Percentiles rank a stretch among this genome's conserved stretches.
Evolutionary conservation across 1,140 invertebrate species (phyloP).

Genomic region (Drosophila nigromelanica): DNA sequence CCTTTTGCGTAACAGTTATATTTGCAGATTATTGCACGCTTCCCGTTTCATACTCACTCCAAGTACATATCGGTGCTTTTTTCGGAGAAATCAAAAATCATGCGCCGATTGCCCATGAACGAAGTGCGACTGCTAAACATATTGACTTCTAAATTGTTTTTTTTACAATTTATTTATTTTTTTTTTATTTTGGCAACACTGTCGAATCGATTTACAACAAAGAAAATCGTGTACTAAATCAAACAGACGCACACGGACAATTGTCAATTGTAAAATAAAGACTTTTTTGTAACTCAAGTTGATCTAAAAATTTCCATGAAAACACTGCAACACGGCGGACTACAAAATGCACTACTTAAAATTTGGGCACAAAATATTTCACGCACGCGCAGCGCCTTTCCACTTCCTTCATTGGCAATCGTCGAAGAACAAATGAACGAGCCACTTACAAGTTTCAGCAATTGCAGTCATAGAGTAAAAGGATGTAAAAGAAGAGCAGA

Average conservation of each 20-base stretch:
- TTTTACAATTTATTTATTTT: constrained; percentile 27
- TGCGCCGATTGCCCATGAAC: constrained; percentile 75
- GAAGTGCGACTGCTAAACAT: constrained; percentile 73
- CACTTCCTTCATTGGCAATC: constrained; percentile 62
- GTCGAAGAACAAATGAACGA: constrained; percentile 73
- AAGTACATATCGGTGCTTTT: constrained; percentile 68
- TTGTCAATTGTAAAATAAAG: constrained; percentile 51
- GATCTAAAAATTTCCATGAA: constrained; percentile 62
- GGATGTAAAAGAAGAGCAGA: background rate
- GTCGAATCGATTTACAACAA: constrained; percentile 62
- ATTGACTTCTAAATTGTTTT: constrained; percentile 11
- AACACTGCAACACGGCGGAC: constrained; percentile 62
- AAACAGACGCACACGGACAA: constrained; percentile 64
- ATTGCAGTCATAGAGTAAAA: too few relatives aligned
- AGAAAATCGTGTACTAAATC: constrained; percentile 42
- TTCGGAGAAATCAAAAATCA: constrained; percentile 80
- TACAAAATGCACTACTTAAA: constrained; percentile 70
- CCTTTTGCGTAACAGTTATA: constrained; percentile 28
- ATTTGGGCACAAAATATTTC: constrained; percentile 45
- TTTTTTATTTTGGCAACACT: constrained; percentile 54
- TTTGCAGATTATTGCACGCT: constrained; percentile 2
- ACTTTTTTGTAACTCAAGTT: constrained; percentile 4
- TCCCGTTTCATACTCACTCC: constrained; percentile 62
- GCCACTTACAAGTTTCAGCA: constrained; percentile 1
- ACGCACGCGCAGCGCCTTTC: constrained; percentile 59